These are phyloP conservation scores for Oithona nana DNA, from an alignment of 2,888 invertebrate species.

Conservation along the genomic window DNA sequence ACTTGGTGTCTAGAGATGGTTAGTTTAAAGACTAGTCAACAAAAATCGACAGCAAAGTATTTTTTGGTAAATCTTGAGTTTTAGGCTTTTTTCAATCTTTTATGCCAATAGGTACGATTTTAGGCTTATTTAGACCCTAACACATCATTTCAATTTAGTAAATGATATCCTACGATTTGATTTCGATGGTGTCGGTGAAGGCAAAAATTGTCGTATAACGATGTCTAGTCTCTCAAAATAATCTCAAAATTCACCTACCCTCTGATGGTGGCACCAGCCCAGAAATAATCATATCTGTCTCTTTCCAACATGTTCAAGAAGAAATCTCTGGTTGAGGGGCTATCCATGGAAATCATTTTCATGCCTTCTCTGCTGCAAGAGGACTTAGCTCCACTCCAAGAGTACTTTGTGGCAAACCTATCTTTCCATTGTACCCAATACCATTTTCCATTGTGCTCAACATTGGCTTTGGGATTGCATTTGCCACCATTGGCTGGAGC, in stretches of 20 bases:
- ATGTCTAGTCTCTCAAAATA: no score
- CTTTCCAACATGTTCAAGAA: background rate
- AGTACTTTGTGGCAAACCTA: background rate
- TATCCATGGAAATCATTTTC: background rate
- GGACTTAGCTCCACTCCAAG: background rate
- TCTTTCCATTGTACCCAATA: background rate
- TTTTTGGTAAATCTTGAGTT: no score
- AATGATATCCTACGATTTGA: no score
- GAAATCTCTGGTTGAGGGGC: background rate
- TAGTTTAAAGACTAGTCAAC: no score
- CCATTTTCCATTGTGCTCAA: background rate
- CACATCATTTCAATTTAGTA: no score
- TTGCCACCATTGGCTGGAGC: background rate
- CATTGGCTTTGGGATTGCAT: background rate
- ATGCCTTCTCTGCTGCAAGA: background rate
- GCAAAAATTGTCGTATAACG: no score
- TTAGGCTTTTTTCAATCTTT: no score
- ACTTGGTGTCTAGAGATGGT: no score
- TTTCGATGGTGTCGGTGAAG: no score
- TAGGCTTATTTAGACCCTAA: no score
- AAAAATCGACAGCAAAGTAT: no score
- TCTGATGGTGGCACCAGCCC: background rate
- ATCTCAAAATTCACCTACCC: background rate
- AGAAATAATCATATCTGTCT: background rate
- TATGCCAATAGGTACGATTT: no score